Conservation (phyloP, 2,888 invertebrate species). For the Trissolcus brochymenae region DNA sequence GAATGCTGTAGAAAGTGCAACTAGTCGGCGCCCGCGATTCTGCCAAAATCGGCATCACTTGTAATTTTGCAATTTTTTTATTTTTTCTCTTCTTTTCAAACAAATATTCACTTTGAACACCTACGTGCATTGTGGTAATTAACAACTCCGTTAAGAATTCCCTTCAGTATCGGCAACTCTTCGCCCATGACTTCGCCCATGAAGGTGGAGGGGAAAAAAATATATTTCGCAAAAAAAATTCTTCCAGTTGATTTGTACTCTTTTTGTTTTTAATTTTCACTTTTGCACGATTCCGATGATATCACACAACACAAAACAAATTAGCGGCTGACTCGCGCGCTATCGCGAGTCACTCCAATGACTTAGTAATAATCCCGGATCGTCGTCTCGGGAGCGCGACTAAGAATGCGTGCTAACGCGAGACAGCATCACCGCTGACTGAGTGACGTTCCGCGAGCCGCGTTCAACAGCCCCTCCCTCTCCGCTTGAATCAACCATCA, state of each 20-base stretch:
- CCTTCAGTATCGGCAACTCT: conserved; percentile 93
- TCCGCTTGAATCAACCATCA: conserved; percentile 75
- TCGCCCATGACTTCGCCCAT: conserved; percentile 83
- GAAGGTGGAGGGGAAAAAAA: conserved; percentile 27
- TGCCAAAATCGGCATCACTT: neutral
- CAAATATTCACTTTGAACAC: conserved; percentile 76
- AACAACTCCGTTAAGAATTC: conserved; percentile 92
- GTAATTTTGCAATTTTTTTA: neutral
- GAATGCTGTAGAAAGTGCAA: conserved; percentile 63
- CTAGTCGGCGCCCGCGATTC: conserved; percentile 48
- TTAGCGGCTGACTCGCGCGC: conserved; percentile 61
- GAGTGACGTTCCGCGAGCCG: conserved; percentile 79
- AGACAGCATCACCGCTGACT: conserved; percentile 77
- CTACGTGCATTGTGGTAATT: conserved; percentile 96
- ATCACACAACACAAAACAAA: conserved; percentile 13
- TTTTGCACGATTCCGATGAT: neutral
- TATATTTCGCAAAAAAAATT: neutral
- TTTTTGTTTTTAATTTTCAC: neutral
- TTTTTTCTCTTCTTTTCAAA: no score
- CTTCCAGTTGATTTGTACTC: neutral
- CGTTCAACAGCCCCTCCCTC: conserved; percentile 80
- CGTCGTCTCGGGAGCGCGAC: conserved; percentile 63
- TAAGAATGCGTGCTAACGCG: conserved; percentile 72
- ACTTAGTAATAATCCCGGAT: conserved; percentile 28
- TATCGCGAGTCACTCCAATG: conserved; percentile 62